Percentiles rank a stretch among this genome's conserved stretches.
Conservation (phyloP, 2,797 vertebrate species). For the Astyanax mexicanus region DNA sequence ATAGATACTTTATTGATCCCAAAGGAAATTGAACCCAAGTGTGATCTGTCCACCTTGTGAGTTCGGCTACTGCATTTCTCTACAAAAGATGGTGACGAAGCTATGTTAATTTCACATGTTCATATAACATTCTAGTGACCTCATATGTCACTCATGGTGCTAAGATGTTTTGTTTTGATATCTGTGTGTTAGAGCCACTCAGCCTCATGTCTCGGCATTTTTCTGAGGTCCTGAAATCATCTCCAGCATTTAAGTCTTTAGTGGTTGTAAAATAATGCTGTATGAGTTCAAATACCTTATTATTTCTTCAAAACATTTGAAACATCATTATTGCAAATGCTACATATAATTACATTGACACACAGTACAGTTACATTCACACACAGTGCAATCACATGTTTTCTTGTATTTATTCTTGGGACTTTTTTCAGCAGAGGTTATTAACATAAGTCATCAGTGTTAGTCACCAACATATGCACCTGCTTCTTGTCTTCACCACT, state of each 20-base stretch:
- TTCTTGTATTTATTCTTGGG: not conserved
- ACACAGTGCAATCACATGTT: not conserved
- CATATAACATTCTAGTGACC: not conserved
- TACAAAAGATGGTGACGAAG: not conserved
- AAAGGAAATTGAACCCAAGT: too few relatives aligned
- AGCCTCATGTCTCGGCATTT: not conserved
- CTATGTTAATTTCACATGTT: not conserved
- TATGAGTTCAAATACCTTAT: not conserved
- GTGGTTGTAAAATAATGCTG: not conserved
- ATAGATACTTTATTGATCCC: too few relatives aligned
- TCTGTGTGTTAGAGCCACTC: not conserved
- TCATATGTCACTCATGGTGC: not conserved
- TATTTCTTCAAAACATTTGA: not conserved
- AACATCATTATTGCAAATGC: too few relatives aligned
- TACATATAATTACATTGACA: not conserved
- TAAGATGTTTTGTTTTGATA: not conserved
- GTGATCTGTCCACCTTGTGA: too few relatives aligned
- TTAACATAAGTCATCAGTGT: not conserved
- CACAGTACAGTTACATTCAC: not conserved
- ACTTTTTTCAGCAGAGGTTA: not conserved
- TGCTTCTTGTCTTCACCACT: not conserved
- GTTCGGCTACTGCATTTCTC: not conserved
- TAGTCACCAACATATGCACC: not conserved
- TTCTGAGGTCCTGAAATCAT: not conserved
- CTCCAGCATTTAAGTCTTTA: not conserved